A percentile compares a stretch with the other conserved stretches of the same genome.
phyloP scores from a whole-genome alignment of 2,797 vertebrate genomes.

The Netta rufina region DNA sequence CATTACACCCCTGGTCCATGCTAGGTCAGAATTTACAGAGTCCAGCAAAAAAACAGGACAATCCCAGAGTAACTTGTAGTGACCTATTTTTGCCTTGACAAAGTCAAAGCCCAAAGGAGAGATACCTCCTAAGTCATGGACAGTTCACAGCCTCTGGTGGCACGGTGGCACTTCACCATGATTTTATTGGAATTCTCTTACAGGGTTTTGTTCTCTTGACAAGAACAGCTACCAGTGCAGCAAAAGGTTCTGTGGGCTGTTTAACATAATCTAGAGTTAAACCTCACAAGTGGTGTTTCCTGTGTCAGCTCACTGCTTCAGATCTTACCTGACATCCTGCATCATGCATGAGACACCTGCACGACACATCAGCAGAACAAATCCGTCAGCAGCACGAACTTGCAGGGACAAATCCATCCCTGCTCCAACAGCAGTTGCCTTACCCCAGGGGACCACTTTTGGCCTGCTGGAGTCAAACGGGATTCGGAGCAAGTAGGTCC shows the following conservation, averaged over 20 bases:
- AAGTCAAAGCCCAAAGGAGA: not conserved
- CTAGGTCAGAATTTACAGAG: not conserved
- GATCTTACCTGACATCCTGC: slow-evolving; percentile 64
- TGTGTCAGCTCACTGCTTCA: not conserved
- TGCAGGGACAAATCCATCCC: slow-evolving; percentile 53
- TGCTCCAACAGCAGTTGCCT: slow-evolving; percentile 23
- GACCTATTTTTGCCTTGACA: not conserved
- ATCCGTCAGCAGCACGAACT: slow-evolving; percentile 56
- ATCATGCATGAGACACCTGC: slow-evolving; percentile 69
- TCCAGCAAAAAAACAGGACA: not conserved
- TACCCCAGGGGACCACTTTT: slow-evolving; percentile 8
- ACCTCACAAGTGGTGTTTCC: not conserved
- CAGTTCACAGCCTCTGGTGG: not conserved
- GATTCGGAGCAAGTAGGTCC: slow-evolving; percentile 40
- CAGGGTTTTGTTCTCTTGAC: not conserved
- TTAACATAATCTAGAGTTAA: slow-evolving; percentile 19
- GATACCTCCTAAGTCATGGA: not conserved
- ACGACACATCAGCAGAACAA: slow-evolving; percentile 44
- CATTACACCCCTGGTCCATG: not conserved
- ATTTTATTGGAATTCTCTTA: not conserved
- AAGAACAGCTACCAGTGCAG: not conserved
- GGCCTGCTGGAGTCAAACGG: slow-evolving; percentile 9
- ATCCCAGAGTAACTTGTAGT: not conserved
- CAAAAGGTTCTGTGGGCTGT: not conserved
- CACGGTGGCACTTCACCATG: not conserved